These are phyloP conservation scores for Macrotis lagotis DNA, from an alignment of 2,113 vertebrate genomes.

Conservation along the genomic window DNA sequence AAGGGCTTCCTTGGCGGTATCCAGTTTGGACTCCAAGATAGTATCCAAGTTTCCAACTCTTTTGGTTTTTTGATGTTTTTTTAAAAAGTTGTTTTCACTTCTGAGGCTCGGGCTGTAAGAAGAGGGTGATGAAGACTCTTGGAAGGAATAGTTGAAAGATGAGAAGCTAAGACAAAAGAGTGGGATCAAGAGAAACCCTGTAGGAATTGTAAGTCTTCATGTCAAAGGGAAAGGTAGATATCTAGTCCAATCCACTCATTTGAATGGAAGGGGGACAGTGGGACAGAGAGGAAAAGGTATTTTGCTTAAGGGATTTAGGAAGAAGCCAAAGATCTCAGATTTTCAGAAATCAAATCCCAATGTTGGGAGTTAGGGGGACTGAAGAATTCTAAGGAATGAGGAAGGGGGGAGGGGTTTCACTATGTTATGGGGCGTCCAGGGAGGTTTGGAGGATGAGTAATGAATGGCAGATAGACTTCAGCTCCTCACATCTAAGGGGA, in stretches of 20 bases:
- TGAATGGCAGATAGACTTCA: neutral
- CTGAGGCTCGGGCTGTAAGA: neutral
- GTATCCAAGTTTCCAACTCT: neutral
- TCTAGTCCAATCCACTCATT: neutral
- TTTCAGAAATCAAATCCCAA: neutral
- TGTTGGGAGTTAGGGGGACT: neutral
- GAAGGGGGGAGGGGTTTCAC: no score
- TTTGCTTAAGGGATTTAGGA: neutral
- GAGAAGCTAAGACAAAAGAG: neutral
- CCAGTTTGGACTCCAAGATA: neutral
- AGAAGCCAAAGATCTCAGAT: neutral
- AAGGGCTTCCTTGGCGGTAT: neutral
- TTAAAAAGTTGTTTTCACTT: neutral
- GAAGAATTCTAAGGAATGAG: no score
- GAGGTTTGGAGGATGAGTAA: neutral
- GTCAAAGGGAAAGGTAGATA: neutral
- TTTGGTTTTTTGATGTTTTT: neutral
- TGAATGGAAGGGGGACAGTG: neutral
- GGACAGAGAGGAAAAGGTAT: neutral
- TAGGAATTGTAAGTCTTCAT: neutral
- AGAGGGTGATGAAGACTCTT: neutral
- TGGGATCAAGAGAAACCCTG: neutral
- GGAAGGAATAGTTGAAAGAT: neutral
- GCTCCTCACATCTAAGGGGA: neutral
- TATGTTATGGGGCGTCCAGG: neutral